Evolutionary conservation across 2,113 vertebrate species (phyloP).

Genomic region (Rattus rattus): DNA sequence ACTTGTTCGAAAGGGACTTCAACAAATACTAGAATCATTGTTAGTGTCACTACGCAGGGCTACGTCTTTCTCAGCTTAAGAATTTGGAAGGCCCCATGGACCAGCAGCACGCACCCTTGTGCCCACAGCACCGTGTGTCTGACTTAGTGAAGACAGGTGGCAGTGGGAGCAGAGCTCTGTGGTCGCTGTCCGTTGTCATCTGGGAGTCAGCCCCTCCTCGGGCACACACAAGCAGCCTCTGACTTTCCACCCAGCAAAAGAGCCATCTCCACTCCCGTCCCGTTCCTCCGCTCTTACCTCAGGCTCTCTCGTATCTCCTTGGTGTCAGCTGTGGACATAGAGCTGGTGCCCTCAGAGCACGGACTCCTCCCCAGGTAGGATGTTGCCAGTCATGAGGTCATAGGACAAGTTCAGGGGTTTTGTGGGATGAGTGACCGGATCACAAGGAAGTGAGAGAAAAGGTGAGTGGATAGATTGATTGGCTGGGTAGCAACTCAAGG

Average conservation of each 20-base stretch:
- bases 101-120: neutral
- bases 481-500: fast-evolving
- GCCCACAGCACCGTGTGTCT: no score
- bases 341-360: neutral
- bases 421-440: no score
- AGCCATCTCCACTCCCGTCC: neutral
- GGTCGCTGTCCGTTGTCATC: neutral
- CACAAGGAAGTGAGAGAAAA: neutral
- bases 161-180: neutral
- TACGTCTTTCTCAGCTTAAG: neutral
- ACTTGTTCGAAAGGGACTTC: neutral
- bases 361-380: neutral
- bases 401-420: neutral
- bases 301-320: neutral
- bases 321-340: neutral
- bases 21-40: neutral
- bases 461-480: neutral
- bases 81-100: neutral
- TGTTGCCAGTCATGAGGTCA: fast-evolving
- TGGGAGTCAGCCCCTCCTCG: fast-evolving
- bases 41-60: neutral
- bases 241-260: no score
- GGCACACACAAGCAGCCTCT: no score
- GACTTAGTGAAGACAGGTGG: neutral
- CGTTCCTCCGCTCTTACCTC: neutral